Base-by-base conservation (phyloP, 2,797 vertebrate genomes). In the Cichlasoma orientale region DNA sequence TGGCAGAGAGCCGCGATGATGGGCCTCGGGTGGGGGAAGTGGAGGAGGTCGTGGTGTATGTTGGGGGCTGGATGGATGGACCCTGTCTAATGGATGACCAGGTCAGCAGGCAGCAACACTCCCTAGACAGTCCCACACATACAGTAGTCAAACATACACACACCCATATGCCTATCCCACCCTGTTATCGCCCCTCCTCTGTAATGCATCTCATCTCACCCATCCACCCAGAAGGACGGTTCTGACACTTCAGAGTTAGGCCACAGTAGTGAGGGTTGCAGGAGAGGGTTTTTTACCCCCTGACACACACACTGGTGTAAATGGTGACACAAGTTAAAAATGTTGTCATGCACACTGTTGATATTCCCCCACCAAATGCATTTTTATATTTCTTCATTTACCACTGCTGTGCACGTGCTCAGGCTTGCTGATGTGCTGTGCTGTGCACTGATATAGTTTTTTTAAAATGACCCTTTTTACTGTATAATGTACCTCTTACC, bases 31-130 rank as follows among this genome's bases (percentile, higher is more conserved):
- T 53, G 77, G 73, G 41, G 53, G 25, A 9, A 57, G 10, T 11
- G 53, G 2, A 5, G 9, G 7, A 0, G 13, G 33, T 8, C 59
- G 63, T 14, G 54, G 44, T 14, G 77, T 29, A 4, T 23, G 23
- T 18, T 21, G 13, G 56, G 31, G 79, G 50, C 47, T 76, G 63
- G 79, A 86, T 86, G 78, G 78, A 92, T 90, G 82, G 86, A 88
- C 70, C 78, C 84, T 81, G 81, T 87, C 85, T 93, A 93, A 94
- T 92, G 84, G 88, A 93, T 95, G 89, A 86, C 89, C 88, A 78
- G 90, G 91, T 94, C 92, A 93, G 91, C 89, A 86, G 83, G 90
- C 87, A 79, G 88, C 82, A 91, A 44, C 86, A 75, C 79, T 89
- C 87, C 86, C 89, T 47, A 77, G 79, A 86, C 72, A 84, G 61